These are phyloP conservation scores for Drosophila rhopaloa DNA, from an alignment of 1,140 invertebrate species.

Conservation along the genomic window DNA sequence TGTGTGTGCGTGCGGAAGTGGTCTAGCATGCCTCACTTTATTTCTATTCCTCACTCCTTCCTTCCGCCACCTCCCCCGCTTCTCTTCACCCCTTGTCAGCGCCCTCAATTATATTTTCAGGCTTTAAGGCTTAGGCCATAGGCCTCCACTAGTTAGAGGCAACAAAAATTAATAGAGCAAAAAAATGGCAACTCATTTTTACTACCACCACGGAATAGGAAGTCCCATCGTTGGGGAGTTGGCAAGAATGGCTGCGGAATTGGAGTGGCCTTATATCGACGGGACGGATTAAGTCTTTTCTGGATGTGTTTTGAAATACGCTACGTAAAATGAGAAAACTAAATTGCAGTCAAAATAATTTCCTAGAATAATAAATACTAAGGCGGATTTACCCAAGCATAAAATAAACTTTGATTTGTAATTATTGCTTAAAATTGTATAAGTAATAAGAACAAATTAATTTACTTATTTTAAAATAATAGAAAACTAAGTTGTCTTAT, in stretches of 20 bases:
- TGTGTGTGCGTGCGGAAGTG: slow-evolving; percentile 63
- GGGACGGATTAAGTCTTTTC: neutral
- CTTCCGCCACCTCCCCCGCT: slow-evolving; percentile 21
- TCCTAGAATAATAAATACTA: no score
- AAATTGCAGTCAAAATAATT: no score
- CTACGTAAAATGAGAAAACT: neutral
- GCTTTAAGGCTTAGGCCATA: slow-evolving; percentile 47
- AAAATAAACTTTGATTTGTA: no score
- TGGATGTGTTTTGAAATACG: neutral
- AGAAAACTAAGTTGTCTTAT: no score
- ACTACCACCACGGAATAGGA: slow-evolving; percentile 29
- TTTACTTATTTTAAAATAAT: no score
- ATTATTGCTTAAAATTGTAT: no score
- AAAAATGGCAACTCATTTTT: slow-evolving; percentile 72
- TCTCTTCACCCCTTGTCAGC: slow-evolving; percentile 2
- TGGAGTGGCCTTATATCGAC: neutral
- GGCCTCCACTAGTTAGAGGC: slow-evolving; percentile 43
- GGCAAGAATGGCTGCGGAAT: no score
- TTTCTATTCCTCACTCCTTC: slow-evolving; percentile 41
- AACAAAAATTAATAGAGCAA: slow-evolving; percentile 79
- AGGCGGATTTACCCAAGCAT: no score
- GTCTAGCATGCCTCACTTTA: slow-evolving; percentile 67
- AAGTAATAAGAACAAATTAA: no score
- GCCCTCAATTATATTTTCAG: slow-evolving; percentile 75
- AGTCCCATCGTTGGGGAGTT: slow-evolving; percentile 3